phyloP scores from a whole-genome alignment of 2,797 vertebrate species.

The Eptatretus atami region DNA sequence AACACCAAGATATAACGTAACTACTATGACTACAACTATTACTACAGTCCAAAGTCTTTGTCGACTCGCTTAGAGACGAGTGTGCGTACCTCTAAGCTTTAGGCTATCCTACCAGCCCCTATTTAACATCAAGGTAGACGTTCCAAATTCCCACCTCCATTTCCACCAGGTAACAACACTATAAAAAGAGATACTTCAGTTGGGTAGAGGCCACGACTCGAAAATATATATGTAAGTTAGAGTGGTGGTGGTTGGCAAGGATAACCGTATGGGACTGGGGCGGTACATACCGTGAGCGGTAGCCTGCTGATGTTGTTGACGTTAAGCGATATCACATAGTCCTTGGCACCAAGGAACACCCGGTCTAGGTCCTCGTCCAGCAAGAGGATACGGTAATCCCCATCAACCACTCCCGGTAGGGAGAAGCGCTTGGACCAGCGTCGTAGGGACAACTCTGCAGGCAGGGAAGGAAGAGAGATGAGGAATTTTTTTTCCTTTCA shows the following conservation, averaged over 20 bases:
- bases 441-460: slow-evolving; percentile 50
- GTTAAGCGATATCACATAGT: slow-evolving; percentile 79
- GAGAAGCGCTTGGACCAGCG: slow-evolving; percentile 83
- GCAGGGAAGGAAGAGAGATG: slow-evolving; percentile 9
- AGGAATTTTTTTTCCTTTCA: slow-evolving; percentile 10
- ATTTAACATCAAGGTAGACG: no score
- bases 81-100: no score
- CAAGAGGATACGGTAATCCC: slow-evolving; percentile 83
- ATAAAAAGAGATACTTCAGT: no score
- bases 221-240: no score
- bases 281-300: slow-evolving; percentile 66
- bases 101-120: no score
- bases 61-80: no score
- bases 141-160: no score
- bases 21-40: no score
- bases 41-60: no score
- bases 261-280: not conserved
- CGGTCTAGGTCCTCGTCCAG: slow-evolving; percentile 97
- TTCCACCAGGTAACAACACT: no score
- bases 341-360: slow-evolving; percentile 97
- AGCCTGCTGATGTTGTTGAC: slow-evolving; percentile 97
- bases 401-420: slow-evolving; percentile 34
- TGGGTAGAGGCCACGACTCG: no score
- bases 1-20: no score
- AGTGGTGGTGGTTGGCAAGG: not conserved